Evolutionary conservation across 2,888 invertebrate genomes (phyloP), one percentile per base, ranked within the genome.

Genomic region (Enchytraeus crypticus): DNA sequence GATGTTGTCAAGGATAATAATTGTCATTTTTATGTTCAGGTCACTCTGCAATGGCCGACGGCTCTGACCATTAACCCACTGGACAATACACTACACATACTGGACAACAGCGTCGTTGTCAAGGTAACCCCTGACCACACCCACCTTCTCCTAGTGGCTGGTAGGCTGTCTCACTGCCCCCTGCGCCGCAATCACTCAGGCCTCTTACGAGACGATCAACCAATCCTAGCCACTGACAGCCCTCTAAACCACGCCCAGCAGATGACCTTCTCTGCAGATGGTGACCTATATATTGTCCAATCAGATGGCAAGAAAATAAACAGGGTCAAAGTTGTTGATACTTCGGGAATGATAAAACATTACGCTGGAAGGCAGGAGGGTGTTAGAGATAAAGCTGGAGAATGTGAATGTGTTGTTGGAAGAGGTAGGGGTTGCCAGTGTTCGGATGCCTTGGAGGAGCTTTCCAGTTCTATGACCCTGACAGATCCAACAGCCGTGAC

Each of bases 41-140:
- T 93, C 2, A 92, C 92, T 76, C 82, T 96, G 18, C 91, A 92
- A 75, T 98, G 97, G 97, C 98, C 98, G 2, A 95, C 95, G 18
- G 91, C 92, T 27, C 82, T 98, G 65, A 88, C 93, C 0, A 82
- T 97, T 54, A 95, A 93, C 74, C 95, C 95, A 0, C 81, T 96
- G 21, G 96, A 97, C 77, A 92, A 92, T 57, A 88, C 90, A 0
- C 81, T 98, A 11, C 92, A 96, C 77, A 92, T 98, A 72, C 90
- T 97, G 68, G 98, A 98, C 77, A 72, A 74, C 65, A 86, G 92
- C 71, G 85, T 95, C 53, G 91, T 96, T 2, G 81, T 95, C 33
- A 90, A 91, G 75, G 82, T 96, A 53, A 93, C 95, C 0, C 88
- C 88, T 27, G 92, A 93, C 75, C 87, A 89, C 83, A 77, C 79